Percentiles rank a stretch among this genome's conserved stretches.
Evolutionary conservation across 2,113 vertebrate species (phyloP).

Genomic region (Cairina moschata): DNA sequence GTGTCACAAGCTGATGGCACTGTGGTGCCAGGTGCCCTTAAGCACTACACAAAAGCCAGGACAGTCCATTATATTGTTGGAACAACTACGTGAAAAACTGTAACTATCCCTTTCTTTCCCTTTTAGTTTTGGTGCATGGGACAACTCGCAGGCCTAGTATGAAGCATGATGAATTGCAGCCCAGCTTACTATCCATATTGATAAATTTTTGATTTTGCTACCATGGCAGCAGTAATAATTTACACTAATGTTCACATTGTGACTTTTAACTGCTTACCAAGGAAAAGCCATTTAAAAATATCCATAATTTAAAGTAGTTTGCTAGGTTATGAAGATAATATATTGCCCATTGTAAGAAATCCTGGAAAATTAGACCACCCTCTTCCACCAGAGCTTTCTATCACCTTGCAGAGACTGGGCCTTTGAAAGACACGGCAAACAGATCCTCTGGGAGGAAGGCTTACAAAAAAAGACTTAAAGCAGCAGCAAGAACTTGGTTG

Average conservation of each 20-base stretch:
- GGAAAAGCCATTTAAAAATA: neutral
- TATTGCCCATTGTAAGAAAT: neutral
- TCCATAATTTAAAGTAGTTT: neutral
- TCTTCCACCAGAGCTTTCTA: neutral
- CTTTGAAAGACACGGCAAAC: neutral
- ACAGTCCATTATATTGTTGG: neutral
- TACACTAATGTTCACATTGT: neutral
- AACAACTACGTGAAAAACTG: neutral
- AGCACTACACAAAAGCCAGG: neutral
- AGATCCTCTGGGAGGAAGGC: neutral
- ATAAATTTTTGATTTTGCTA: neutral
- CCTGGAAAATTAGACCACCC: neutral
- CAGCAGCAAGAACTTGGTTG: neutral
- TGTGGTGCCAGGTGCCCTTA: neutral
- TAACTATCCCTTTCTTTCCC: neutral
- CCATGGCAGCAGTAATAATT: neutral
- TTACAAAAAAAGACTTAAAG: neutral
- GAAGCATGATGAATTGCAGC: accelerated
- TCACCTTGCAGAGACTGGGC: neutral
- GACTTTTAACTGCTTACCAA: neutral
- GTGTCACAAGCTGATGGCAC: neutral
- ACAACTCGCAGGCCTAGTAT: neutral
- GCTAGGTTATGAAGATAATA: neutral
- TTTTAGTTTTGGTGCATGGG: neutral
- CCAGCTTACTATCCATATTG: neutral